Conservation (phyloP, 2,888 invertebrate genomes). For the Microplitis manilae region DNA sequence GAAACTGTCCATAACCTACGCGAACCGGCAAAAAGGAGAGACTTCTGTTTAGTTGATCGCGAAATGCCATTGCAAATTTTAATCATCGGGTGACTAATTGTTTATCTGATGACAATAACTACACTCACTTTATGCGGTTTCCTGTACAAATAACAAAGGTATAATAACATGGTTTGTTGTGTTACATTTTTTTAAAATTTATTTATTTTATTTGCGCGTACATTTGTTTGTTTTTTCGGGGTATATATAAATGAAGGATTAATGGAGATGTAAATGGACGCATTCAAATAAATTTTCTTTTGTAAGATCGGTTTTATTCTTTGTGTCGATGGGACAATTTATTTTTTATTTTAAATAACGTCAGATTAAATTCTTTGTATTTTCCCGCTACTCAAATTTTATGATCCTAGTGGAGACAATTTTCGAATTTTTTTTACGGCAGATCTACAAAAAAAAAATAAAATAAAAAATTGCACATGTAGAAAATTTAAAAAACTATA, state of each 20-base stretch:
- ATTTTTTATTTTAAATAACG: too few relatives aligned
- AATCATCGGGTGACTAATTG: not conserved
- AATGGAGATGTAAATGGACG: not conserved
- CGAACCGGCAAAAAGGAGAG: conserved; percentile 54
- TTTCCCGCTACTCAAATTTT: too few relatives aligned
- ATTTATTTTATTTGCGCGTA: not conserved
- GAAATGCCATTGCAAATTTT: conserved; percentile 8
- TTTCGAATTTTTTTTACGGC: too few relatives aligned
- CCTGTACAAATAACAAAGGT: not conserved
- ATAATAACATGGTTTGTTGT: not conserved
- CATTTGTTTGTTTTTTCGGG: not conserved
- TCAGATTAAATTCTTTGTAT: too few relatives aligned
- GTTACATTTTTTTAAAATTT: not conserved
- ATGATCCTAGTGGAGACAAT: too few relatives aligned
- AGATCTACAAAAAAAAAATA: too few relatives aligned
- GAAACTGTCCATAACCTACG: conserved; percentile 62
- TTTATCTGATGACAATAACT: not conserved
- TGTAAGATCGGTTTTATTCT: not conserved
- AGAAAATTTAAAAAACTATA: too few relatives aligned
- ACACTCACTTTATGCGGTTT: not conserved
- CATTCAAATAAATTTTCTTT: not conserved
- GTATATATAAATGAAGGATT: not conserved
- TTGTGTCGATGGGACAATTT: not conserved
- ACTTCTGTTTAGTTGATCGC: conserved; percentile 38
- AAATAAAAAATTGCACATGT: too few relatives aligned